A percentile compares a stretch with the other conserved stretches of the same genome.
phyloP scores from a whole-genome alignment of 2,113 vertebrate genomes.

The Rhizomys pruinosus region DNA sequence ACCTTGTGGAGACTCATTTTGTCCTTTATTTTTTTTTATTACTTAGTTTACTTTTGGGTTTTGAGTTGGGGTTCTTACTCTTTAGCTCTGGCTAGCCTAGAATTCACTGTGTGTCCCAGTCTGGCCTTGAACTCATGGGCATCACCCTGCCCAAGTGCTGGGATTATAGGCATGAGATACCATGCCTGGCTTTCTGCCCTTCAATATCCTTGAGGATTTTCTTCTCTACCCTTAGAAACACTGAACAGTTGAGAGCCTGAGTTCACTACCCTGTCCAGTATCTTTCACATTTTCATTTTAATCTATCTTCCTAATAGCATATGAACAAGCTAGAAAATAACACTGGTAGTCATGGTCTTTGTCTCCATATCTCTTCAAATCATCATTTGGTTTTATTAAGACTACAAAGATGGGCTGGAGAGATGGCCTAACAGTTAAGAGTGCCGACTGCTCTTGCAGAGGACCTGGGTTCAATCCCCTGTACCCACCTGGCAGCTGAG shows the following conservation, averaged over 20 bases:
- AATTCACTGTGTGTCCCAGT: not conserved
- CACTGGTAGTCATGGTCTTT: not conserved
- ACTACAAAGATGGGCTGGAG: not conserved
- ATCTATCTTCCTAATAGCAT: not conserved
- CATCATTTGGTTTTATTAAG: not conserved
- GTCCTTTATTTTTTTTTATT: too few relatives aligned
- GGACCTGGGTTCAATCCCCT: too few relatives aligned
- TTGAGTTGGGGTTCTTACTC: not conserved
- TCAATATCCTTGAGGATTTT: not conserved
- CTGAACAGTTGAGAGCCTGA: not conserved
- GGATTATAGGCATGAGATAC: too few relatives aligned
- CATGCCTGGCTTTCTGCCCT: not conserved
- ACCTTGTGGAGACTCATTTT: too few relatives aligned
- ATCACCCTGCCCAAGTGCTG: not conserved
- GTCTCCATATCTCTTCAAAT: not conserved
- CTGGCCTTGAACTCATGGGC: not conserved
- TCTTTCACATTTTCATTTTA: not conserved
- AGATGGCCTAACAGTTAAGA: too few relatives aligned
- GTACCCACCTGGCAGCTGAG: too few relatives aligned
- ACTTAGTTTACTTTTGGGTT: not conserved
- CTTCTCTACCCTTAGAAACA: not conserved
- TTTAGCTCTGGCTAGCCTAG: not conserved
- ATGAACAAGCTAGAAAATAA: not conserved
- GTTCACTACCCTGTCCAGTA: not conserved
- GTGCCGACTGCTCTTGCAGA: too few relatives aligned